Base-by-base conservation (phyloP, 1,140 invertebrate genomes). In the Heliothis virescens region DNA sequence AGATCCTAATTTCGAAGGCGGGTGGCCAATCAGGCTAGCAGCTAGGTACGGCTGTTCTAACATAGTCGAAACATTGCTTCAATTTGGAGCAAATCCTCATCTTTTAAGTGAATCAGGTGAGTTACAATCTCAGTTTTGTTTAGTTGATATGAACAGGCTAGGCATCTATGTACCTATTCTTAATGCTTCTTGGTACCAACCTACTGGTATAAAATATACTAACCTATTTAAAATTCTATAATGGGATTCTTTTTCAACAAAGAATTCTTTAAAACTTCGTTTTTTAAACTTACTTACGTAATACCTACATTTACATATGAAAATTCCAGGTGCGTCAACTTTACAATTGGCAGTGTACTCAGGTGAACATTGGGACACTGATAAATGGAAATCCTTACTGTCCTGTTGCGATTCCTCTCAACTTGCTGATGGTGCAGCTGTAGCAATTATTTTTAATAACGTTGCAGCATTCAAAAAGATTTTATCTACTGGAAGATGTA, bases 341-440 rank as follows among this genome's bases (percentile, higher is more conserved):
- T 87, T 94, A 76, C 93, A 94, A 84, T 79, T 94, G 69, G 93
- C 93, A n/a, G 92, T 94, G 9, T 94, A 87, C 83, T 92, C 93
- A 26, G 88, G 83, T 18, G 73, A 88, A 72, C 83, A 93, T 73
- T 94, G 93, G 93, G 82, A 90, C 41, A 86, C 74, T 7, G 86
- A 92, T 60, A 82, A 88, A 29, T 94, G 93, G 93, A 82, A 78
- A 21, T 91, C 91, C 77, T 85, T 94, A 59, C 77, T 94, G 34
- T 94, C 92, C 7, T 92, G 82, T 78, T 94, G 89, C 73, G 91
- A 94, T 82, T 94, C 93, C 18, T 94, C 92, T 53, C 93, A 94
- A 79, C 82, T 94, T 63, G 93, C 92, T 16, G 93, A 94, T 62
- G 93, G 91, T 16, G 93, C 92, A 21, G 93, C 92, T 26, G 90